These are phyloP conservation scores for Atethmia centrago DNA, from an alignment of 2,888 invertebrate genomes.

Conservation along the genomic window DNA sequence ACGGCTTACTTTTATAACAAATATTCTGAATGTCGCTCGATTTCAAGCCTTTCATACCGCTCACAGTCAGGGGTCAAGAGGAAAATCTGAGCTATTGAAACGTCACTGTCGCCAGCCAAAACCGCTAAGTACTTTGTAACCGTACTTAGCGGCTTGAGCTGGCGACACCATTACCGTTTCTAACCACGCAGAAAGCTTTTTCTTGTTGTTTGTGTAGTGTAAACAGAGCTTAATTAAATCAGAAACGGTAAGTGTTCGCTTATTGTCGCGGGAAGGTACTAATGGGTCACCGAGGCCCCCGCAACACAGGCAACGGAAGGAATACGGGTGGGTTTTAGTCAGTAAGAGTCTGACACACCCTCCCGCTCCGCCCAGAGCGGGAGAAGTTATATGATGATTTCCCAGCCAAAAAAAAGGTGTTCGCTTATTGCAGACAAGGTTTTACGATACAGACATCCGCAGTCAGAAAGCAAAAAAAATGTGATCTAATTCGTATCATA, in stretches of 20 bases:
- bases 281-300: too few relatives aligned
- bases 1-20: background rate
- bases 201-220: slow-evolving; percentile 12
- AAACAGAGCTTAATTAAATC: slow-evolving; percentile 6
- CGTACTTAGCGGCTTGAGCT: too few relatives aligned
- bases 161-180: slow-evolving; percentile 18
- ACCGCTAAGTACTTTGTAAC: slow-evolving; percentile 27
- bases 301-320: too few relatives aligned
- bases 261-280: too few relatives aligned
- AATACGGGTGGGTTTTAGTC: too few relatives aligned
- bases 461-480: background rate
- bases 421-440: background rate
- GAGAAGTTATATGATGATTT: too few relatives aligned
- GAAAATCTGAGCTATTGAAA: slow-evolving; percentile 1
- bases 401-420: too few relatives aligned
- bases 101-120: slow-evolving; percentile 11
- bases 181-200: slow-evolving; percentile 26
- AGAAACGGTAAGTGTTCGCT: background rate
- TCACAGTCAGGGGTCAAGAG: slow-evolving; percentile 7
- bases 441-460: background rate
- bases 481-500: background rate
- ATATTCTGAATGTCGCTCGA: background rate
- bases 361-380: too few relatives aligned
- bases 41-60: background rate
- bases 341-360: too few relatives aligned